Base-by-base conservation (phyloP, 2,888 invertebrate genomes). In the Polymixis flavicincta region DNA sequence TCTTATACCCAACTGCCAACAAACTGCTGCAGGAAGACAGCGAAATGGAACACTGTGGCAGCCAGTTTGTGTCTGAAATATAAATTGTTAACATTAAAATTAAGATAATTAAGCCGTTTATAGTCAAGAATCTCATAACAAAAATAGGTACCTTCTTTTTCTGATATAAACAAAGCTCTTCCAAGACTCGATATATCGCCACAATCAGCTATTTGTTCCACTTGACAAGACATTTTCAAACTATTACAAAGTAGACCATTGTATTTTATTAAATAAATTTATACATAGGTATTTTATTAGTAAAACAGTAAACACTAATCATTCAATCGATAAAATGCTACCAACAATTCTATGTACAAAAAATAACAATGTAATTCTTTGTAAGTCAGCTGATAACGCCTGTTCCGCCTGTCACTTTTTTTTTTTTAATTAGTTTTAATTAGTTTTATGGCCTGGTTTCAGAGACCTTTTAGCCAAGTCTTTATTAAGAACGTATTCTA, bases 131-230 rank as follows among this genome's bases (percentile, higher is more conserved):
- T 54, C 5, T 17, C 2, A 25, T 4, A 59, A 52, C 7, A 65
- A 17, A 13, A 42, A 17, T 89, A n/a, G n/a, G n/a, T n/a, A 95
- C 96, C 95, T 92, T 96, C 96, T 90, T 92, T 95, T 87, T 97
- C 97, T 32, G 95, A 92, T 80, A 97, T 94, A 85, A 97, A 97
- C 82, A 97, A 94, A 73, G 97, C 97, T 90, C 97, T 95, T 80
- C 97, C 97, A 73, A 97, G 93, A 89, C 96, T 97, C 63, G 95
- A 95, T 88, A 97, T 96, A 94, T 97, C 97, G 65, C 97, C 96
- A 89, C 97, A 97, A 87, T 96, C 97, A 54, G 97, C 97, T 88
- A 97, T 96, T 88, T 96, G 95, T 92, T 97, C 97, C n/a, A 97
- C 96, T 94, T 97, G 97, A 91, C 97, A 97, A 78, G 93, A 91